phyloP scores from a whole-genome alignment of 2,113 vertebrate genomes.

The Loxodonta africana region DNA sequence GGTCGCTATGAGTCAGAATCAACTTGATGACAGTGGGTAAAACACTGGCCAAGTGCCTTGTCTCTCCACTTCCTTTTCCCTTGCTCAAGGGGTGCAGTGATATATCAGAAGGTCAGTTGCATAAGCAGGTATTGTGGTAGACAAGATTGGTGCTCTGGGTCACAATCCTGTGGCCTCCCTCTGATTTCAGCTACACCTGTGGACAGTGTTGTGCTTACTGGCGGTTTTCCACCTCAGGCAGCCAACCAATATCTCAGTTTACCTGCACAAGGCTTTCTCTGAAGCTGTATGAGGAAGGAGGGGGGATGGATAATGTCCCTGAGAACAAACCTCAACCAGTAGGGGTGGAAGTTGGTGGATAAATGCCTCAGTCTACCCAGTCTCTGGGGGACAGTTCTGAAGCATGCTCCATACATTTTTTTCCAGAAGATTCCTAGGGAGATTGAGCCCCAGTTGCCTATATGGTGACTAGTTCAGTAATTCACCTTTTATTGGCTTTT shows the following conservation, averaged over 20 bases:
- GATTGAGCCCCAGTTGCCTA: neutral
- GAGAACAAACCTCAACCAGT: neutral
- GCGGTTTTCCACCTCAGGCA: neutral
- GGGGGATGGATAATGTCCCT: no score
- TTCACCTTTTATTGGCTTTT: neutral
- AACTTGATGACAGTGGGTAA: neutral
- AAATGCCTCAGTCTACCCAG: no score
- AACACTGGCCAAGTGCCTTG: no score
- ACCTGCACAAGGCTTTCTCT: neutral
- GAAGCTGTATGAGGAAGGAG: neutral
- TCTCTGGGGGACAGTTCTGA: neutral
- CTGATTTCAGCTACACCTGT: neutral
- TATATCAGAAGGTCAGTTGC: neutral
- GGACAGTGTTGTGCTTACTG: neutral
- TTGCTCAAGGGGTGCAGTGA: neutral
- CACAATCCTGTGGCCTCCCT: no score
- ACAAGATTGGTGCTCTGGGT: neutral
- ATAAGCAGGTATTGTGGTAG: neutral
- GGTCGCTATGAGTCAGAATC: neutral
- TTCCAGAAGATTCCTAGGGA: neutral
- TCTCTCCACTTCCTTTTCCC: neutral
- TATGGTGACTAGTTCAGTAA: neutral
- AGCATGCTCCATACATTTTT: neutral
- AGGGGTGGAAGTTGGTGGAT: neutral
- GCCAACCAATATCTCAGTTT: neutral